These are phyloP conservation scores for Mus pahari DNA, from an alignment of 2,113 vertebrate species.

Conservation along the genomic window DNA sequence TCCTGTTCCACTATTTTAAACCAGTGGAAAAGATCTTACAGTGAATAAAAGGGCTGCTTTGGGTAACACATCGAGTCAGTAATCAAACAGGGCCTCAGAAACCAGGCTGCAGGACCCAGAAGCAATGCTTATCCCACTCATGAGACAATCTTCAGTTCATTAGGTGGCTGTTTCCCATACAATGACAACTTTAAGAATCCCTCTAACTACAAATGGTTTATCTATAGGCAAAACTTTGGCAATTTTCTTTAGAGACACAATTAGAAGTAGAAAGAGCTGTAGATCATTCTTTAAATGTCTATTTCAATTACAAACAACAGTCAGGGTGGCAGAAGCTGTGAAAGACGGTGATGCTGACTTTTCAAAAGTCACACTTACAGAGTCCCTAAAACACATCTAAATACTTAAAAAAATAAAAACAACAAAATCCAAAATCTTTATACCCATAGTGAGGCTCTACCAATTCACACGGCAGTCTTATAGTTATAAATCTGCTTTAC, in stretches of 20 bases:
- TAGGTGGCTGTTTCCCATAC: neutral
- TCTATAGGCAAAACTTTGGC: neutral
- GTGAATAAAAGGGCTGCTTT: neutral
- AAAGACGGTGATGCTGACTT: neutral
- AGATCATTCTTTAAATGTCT: slow-evolving; percentile 25
- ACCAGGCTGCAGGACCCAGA: neutral
- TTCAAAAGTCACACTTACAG: neutral
- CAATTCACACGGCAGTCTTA: neutral
- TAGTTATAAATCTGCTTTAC: neutral
- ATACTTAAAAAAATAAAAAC: neutral
- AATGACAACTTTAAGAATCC: slow-evolving; percentile 14
- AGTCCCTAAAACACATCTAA: neutral
- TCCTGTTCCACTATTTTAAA: slow-evolving; percentile 12
- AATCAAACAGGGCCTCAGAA: neutral
- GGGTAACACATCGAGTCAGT: neutral
- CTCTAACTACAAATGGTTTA: slow-evolving; percentile 17
- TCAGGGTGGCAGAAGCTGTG: neutral
- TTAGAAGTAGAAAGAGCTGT: slow-evolving; percentile 1
- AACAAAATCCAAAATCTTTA: neutral
- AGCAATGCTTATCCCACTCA: neutral
- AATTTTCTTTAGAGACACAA: slow-evolving; percentile 17
- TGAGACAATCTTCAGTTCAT: neutral
- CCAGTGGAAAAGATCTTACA: neutral
- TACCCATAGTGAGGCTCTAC: neutral
- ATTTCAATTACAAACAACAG: neutral